A percentile compares a stretch with the other conserved stretches of the same genome.
phyloP scores from a whole-genome alignment of 2,113 vertebrate species.

The Hippopotamus amphibius region DNA sequence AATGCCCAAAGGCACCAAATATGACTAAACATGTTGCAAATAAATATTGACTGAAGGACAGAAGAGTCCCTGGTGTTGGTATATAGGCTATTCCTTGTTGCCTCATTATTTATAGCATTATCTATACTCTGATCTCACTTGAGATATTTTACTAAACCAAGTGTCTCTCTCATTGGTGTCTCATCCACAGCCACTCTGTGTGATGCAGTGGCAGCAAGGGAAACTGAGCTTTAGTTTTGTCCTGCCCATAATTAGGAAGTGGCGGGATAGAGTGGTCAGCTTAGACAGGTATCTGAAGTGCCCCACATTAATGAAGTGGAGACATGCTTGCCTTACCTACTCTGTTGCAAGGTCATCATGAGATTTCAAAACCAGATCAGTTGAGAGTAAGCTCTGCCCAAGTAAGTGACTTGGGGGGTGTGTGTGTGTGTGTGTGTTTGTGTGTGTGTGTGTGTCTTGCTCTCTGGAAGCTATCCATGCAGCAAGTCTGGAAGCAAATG shows the following conservation, averaged over 20 bases:
- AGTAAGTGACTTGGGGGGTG: neutral
- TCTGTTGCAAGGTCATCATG: neutral
- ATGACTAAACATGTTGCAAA: neutral
- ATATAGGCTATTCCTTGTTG: neutral
- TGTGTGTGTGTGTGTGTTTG: neutral
- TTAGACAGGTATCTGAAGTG: neutral
- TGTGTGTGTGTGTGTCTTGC: neutral
- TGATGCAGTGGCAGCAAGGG: neutral
- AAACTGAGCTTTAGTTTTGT: neutral
- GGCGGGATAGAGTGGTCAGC: neutral
- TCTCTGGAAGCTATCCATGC: neutral
- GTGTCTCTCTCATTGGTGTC: neutral
- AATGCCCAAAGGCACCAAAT: neutral
- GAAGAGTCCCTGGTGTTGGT: neutral
- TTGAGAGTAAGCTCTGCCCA: neutral
- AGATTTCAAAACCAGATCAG: conserved; percentile 22
- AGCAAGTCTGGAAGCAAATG: conserved; percentile 24
- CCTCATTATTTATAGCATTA: neutral
- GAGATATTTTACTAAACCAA: conserved; percentile 29
- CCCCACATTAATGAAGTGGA: neutral
- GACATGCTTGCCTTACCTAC: neutral
- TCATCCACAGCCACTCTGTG: neutral
- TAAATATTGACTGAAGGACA: neutral
- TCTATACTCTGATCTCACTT: neutral
- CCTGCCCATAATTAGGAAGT: neutral